Evolutionary conservation across 2,888 invertebrate genomes (phyloP).

Genomic region (Isoperla grammatica): DNA sequence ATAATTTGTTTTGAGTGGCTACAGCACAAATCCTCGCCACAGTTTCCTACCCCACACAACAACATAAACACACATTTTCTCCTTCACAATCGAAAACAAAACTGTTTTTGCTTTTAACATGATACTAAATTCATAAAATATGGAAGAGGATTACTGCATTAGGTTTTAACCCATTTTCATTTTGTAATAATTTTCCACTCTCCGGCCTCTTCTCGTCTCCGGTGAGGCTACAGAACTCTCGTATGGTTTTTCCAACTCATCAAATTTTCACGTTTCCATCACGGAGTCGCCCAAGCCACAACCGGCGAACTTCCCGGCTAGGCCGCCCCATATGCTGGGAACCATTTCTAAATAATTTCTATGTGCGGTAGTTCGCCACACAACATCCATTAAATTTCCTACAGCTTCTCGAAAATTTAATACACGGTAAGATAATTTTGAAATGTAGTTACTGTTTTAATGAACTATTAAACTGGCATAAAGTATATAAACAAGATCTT

Average conservation of each 20-base stretch:
- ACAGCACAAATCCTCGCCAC: no score
- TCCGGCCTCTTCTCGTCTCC: slow-evolving; percentile 1
- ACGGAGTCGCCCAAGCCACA: slow-evolving; percentile 16
- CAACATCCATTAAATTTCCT: slow-evolving; percentile 25
- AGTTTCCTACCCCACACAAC: no score
- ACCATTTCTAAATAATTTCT: slow-evolving; percentile 5
- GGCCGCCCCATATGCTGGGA: not conserved
- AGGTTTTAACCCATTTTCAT: no score
- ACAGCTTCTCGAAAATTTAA: slow-evolving; percentile 25
- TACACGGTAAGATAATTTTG: slow-evolving; percentile 16
- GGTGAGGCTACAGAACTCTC: slow-evolving; percentile 18
- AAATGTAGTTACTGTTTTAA: slow-evolving; percentile 10
- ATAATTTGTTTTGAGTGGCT: no score
- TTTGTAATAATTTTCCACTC: slow-evolving; percentile 1
- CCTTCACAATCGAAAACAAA: no score
- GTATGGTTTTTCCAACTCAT: slow-evolving; percentile 31
- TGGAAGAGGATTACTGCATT: no score
- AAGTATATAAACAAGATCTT: no score
- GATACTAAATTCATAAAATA: no score
- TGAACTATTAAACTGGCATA: no score
- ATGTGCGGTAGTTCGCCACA: not conserved
- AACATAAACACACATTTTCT: no score
- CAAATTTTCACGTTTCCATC: slow-evolving; percentile 32
- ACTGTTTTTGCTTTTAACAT: no score
- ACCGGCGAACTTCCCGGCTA: no score